Base-by-base conservation (phyloP, 2,888 invertebrate species). In the Ferrisia virgata region DNA sequence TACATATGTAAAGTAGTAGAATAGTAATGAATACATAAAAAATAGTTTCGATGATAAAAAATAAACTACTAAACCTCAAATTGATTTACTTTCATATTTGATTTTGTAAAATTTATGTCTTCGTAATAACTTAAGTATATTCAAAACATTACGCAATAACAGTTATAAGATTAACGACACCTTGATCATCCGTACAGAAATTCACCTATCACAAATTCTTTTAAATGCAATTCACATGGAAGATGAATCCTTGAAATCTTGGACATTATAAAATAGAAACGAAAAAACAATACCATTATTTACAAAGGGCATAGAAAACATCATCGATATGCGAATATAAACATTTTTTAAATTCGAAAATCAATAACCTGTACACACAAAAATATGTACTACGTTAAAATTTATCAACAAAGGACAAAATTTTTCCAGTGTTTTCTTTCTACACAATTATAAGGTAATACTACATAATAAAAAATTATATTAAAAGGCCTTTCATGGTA, bases 401-500 rank as follows among this genome's bases (percentile, higher is more conserved):
- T 36, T 36, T 18, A 25, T 36, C 18, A 13, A 33, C 36, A 1
- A 0, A n/a, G 36, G 18, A 76, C 33, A 36, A 76, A 76, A 36
- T 18, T 76, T 36, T 18, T 36, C 72, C 18, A 76, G 25, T 15
- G 31, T 69, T 69, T n/a, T 69, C 31, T 18, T 6, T 25, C 28
- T 31, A n/a, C 64, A 64, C 28, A 28, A 25, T 33, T 33, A 76
- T 36, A 76, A n/a, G 28, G 36, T 36, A 28, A 76, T 18, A 33
- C 31, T 28, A 28, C 28, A 58, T 58, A 25, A 28, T 64, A 28
- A 28, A 64, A 76, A 76, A 33, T 18, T 64, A 64, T 31, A 25
- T 64, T 76, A 33, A 76, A 36, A 76, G 72, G 64, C 28, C 36
- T 76, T 76, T 76, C 36, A 76, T 76, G 72, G 72, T 76, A 76